Conservation (phyloP, 2,888 invertebrate species). For the Agrochola lota region DNA sequence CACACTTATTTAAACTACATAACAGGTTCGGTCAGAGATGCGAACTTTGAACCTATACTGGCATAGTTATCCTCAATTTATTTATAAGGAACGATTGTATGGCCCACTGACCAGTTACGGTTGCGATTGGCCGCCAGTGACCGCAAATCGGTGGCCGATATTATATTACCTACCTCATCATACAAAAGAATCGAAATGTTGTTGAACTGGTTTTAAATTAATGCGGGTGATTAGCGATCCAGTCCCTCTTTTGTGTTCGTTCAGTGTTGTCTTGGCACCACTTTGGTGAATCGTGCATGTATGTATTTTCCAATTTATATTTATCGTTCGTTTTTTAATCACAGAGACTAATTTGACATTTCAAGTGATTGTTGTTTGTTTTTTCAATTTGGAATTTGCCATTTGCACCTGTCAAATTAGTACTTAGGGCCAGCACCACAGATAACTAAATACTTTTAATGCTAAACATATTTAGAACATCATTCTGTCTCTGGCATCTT, state of each 20-base stretch:
- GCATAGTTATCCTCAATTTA: background rate
- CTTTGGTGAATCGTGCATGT: background rate
- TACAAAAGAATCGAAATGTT: background rate
- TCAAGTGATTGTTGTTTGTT: no score
- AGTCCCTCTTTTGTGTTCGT: background rate
- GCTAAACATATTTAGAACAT: background rate
- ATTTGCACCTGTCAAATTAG: background rate
- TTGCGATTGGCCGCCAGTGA: background rate
- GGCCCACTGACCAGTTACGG: background rate
- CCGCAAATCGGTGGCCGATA: background rate
- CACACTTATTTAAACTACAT: no score
- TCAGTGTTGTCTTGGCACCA: no score
- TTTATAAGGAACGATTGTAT: background rate
- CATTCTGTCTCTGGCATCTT: background rate
- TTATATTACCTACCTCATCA: background rate
- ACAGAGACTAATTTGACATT: no score
- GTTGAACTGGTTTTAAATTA: slow-evolving; percentile 18
- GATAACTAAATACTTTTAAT: background rate
- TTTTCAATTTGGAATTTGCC: no score
- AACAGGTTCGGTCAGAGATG: no score
- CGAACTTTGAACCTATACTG: background rate
- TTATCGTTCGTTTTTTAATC: no score
- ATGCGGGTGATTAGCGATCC: background rate
- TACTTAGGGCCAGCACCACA: background rate
- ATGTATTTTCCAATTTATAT: background rate